Conservation (phyloP, 2,888 invertebrate genomes). For the Metopia argyrocephala region DNA sequence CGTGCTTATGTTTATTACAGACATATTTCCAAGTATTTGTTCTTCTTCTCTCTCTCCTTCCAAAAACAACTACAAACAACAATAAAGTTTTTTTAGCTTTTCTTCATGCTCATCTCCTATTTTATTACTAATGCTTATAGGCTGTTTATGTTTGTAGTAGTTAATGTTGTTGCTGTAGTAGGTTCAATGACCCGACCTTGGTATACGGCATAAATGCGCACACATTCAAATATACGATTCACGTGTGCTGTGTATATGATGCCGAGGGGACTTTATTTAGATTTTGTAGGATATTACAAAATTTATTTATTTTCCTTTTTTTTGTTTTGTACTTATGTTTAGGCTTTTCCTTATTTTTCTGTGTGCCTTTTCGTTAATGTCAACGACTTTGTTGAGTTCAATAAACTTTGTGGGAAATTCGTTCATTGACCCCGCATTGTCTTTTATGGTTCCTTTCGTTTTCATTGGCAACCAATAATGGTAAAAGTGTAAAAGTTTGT, state of each 20-base stretch:
- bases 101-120: neutral
- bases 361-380: neutral
- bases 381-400: constrained; percentile 38
- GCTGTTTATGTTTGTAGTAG: neutral
- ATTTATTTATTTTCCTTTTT: constrained; percentile 19
- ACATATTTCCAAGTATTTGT: constrained; percentile 64
- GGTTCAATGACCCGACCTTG: constrained; percentile 78
- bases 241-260: neutral
- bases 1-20: neutral
- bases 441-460: constrained; percentile 41
- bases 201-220: constrained; percentile 62
- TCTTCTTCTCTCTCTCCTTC: too few relatives aligned
- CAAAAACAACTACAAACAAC: constrained; percentile 12
- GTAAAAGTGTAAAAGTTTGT: neutral
- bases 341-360: too few relatives aligned
- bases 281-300: neutral
- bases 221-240: neutral
- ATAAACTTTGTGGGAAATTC: constrained; percentile 51
- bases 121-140: neutral
- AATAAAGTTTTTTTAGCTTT: neutral
- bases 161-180: constrained; percentile 54
- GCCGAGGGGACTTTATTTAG: neutral
- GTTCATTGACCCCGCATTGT: neutral
- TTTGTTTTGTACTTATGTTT: too few relatives aligned
- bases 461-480: constrained; percentile 11